A percentile compares a stretch with the other conserved stretches of the same genome.
Conservation (phyloP, 2,113 vertebrate species). For the Platanista minor region DNA sequence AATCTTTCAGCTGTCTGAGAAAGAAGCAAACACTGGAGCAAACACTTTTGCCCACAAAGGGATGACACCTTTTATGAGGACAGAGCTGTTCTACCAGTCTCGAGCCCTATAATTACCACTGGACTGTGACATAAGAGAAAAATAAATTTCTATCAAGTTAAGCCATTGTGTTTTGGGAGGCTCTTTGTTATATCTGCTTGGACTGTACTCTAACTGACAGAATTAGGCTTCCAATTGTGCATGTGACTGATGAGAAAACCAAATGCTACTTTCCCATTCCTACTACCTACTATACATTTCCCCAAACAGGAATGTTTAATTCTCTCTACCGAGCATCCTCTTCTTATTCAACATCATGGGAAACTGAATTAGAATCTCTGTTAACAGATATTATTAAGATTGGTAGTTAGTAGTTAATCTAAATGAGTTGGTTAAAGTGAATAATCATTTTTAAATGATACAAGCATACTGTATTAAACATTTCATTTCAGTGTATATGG, state of each 20-base stretch:
- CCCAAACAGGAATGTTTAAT: neutral
- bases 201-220: neutral
- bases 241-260: neutral
- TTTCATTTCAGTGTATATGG: neutral
- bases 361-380: neutral
- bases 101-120: neutral
- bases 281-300: neutral
- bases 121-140: neutral
- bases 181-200: neutral
- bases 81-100: neutral
- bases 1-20: neutral
- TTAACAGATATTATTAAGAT: neutral
- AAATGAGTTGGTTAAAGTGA: neutral
- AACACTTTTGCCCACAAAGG: neutral
- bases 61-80: neutral
- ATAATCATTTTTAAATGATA: neutral
- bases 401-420: neutral
- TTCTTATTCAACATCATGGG: neutral
- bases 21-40: neutral
- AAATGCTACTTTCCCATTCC: neutral
- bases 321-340: neutral
- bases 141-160: neutral
- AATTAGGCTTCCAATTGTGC: neutral
- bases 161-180: neutral
- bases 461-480: neutral